Evolutionary conservation across 1,140 invertebrate species (phyloP).

Genomic region (Sarcophaga peregrina): DNA sequence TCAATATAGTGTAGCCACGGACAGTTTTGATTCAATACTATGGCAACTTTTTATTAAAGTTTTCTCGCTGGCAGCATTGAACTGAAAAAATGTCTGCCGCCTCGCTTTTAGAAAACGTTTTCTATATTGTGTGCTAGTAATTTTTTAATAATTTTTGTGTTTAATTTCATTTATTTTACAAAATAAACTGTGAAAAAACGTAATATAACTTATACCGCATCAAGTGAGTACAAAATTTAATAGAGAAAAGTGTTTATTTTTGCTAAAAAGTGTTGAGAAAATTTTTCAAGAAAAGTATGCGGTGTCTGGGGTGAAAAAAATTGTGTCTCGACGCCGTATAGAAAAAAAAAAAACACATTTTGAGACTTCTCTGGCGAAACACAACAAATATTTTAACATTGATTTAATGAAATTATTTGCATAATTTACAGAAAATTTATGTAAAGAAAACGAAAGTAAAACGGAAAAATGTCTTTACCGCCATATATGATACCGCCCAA

Average conservation of each 20-base stretch:
- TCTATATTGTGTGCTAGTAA: constrained; percentile 20
- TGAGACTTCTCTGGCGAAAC: not conserved
- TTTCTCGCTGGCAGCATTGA: too few relatives aligned
- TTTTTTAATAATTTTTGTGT: constrained; percentile 18
- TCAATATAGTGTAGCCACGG: too few relatives aligned
- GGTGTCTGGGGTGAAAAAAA: not conserved
- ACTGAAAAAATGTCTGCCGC: not conserved
- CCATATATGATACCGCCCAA: constrained; percentile 86
- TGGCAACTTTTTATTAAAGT: too few relatives aligned
- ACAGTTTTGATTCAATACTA: too few relatives aligned
- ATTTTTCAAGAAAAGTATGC: constrained; percentile 33
- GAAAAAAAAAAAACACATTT: not conserved
- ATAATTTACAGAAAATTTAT: constrained; percentile 8
- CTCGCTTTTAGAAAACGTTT: constrained; percentile 29
- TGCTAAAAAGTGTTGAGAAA: not conserved
- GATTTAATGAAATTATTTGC: not conserved
- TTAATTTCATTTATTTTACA: constrained; percentile 3
- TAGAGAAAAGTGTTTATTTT: not conserved
- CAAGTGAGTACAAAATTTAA: constrained; percentile 26
- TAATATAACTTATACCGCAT: not conserved
- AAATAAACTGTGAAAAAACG: constrained; percentile 5
- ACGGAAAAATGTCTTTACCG: constrained; percentile 70
- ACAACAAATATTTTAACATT: not conserved
- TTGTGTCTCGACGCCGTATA: constrained; percentile 34
- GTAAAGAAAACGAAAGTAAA: not conserved